Base-by-base conservation (phyloP, 53 echinoderm and acorn worm genomes). In the Echinometra lucunter region DNA sequence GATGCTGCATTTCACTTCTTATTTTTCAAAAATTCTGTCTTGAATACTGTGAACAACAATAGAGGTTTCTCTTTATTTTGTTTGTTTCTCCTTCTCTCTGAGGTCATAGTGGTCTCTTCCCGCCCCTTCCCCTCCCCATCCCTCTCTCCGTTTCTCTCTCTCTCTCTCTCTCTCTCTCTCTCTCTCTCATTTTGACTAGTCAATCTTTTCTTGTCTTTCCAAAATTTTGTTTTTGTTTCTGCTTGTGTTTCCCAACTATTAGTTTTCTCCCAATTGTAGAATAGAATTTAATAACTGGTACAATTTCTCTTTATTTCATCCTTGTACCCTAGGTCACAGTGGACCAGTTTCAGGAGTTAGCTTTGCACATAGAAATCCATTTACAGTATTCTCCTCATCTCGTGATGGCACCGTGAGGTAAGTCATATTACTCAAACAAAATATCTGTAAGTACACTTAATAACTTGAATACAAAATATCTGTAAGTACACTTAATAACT, bases 321-420 rank as follows among this genome's bases (percentile, higher is more conserved):
- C n/a, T n/a, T n/a, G n/a, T n/a, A n/a, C n/a, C 74, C 4, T 92
- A 98, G 98, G 98, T 94, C 98, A 98, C 91, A 95, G 94, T 78
- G 96, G 90, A 37, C 96, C 90, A 58, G 88, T 98, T 21, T 96
- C 98, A 12, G 97, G 98, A 27, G 97, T 97, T 27, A 96, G 94
- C 57, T 98, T 98, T 94, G 98, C 96, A 23, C 95, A 96, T 37
- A 95, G 94, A 47, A 98, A 98, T 92, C 97, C 98, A 27, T 95
- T 96, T 58, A 96, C 96, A 35, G 94, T 97, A 81, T 98, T 96
- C 95, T 96, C 98, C 90, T 97, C 97, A 63, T 97, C 98, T 44
- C 94, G 95, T 25, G 98, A 98, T 95, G 98, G 98, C 40, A 97
- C 98, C 11, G 97, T 97, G 92, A 96, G 96, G 97, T 97, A 87